Evolutionary conservation across 2,113 vertebrate species (phyloP), one percentile per base, ranked within the genome.

Genomic region (Tringa solitaria): DNA sequence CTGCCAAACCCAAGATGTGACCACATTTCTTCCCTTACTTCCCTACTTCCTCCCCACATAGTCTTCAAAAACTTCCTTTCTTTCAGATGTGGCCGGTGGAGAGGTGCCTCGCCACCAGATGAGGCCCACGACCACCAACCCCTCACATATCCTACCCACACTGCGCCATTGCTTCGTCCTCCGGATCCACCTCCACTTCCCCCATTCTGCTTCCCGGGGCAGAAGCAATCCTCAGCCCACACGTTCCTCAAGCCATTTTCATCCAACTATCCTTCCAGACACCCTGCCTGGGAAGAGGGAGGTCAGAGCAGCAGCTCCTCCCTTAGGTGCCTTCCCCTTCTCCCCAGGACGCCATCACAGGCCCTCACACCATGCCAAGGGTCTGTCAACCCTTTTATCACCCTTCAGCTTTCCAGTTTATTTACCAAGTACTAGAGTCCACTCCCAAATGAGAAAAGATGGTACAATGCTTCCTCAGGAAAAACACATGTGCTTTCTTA

Each of bases 101-200:
- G 61, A 33, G 22, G 8, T 12, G 14, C 26, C 54, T 51, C 2
- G 1, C 32, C 2, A 1, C 14, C 45, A 12, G 10, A 3, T 0
- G 0, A 51, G 35, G 30, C 43, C 43, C 37, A 32, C 0, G 0
- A 32, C 35, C 54, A 32, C 63, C 61, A 32, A 6, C 9, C 2
- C 65, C 57, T 41, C 56, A 16, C 11, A 7, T 27, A 14, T 30
- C 16, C 61, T 4, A 0, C 30, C 70, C 12, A 12, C 6, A 1
- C 61, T 2, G 19, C 6, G 3, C 60, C 2, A 1, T 32, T 1
- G 2, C 56, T 51, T 12, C 15, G 2, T 46, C 35, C 54, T 39
- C 70, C 3, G 1, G 26, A 54, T 35, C 46, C 37, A 9, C 45
- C 32, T 53, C 64, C 14, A 1, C 13, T 32, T 61, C 27, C 22